phyloP scores from a whole-genome alignment of 2,797 vertebrate genomes.

The Lutra lutra region DNA sequence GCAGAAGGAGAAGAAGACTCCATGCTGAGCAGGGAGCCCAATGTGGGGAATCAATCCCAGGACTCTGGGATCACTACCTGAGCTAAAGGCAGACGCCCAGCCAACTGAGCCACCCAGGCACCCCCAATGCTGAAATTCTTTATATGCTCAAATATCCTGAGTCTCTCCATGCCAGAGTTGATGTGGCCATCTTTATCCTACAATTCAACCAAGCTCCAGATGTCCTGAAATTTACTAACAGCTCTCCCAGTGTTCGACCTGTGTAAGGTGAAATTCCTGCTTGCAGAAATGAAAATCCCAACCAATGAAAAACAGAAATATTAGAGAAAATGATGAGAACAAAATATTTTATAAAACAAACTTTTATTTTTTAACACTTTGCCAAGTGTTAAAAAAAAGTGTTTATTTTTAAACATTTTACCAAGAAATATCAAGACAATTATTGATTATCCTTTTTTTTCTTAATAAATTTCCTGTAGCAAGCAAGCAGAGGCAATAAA shows the following conservation, averaged over 20 bases:
- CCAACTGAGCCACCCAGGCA: not conserved
- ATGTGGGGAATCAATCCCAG: not conserved
- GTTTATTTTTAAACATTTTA: not conserved
- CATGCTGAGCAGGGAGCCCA: not conserved
- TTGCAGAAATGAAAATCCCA: not conserved
- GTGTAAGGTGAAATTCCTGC: not conserved
- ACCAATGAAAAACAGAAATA: not conserved
- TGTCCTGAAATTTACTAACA: slow-evolving; percentile 93
- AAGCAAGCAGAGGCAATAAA: not conserved
- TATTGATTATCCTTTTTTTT: not conserved
- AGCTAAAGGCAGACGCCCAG: not conserved
- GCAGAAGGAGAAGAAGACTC: not conserved
- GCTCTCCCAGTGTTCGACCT: slow-evolving; percentile 74
- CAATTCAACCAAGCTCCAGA: slow-evolving; percentile 97
- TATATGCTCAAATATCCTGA: slow-evolving; percentile 97
- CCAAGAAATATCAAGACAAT: not conserved
- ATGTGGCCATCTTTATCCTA: slow-evolving; percentile 96
- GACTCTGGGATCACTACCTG: not conserved
- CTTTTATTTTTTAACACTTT: not conserved
- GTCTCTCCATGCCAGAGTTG: slow-evolving; percentile 96
- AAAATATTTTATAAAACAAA: not conserved
- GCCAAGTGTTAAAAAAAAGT: not conserved
- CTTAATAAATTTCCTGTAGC: slow-evolving; percentile 14
- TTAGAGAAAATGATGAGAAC: not conserved
- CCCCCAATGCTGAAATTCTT: slow-evolving; percentile 92